phyloP scores from a whole-genome alignment of 2,797 vertebrate species.

The Enteromius fasciolatus region DNA sequence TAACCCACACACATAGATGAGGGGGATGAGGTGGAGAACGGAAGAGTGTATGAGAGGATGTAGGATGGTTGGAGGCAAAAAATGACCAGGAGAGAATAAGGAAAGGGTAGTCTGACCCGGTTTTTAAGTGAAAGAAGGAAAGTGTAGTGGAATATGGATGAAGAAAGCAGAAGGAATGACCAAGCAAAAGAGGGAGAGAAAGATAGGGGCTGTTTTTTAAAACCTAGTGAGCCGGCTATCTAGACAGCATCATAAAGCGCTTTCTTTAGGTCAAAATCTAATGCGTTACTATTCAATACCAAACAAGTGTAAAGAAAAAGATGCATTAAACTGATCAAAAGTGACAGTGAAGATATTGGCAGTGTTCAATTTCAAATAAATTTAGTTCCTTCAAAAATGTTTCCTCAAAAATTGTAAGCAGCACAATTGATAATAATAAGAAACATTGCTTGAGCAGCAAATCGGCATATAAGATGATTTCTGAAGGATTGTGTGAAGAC shows the following conservation, averaged over 20 bases:
- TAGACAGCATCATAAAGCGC: background rate
- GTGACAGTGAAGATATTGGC: background rate
- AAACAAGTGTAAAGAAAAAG: background rate
- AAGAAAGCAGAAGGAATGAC: background rate
- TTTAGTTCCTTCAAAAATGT: background rate
- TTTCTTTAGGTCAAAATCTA: background rate
- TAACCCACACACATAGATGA: slow-evolving; percentile 62
- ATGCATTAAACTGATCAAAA: background rate
- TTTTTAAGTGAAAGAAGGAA: slow-evolving; percentile 8
- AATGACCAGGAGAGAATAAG: slow-evolving; percentile 4
- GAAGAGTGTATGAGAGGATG: background rate
- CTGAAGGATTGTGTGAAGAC: background rate
- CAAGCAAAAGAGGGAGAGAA: background rate
- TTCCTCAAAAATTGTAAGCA: background rate
- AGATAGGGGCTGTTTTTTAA: background rate
- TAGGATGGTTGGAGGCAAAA: background rate
- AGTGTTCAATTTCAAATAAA: too few relatives aligned
- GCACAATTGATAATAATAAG: background rate
- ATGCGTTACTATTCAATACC: background rate
- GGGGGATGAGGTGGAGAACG: background rate
- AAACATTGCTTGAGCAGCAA: background rate
- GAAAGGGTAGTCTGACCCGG: slow-evolving; percentile 4
- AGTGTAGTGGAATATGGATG: background rate
- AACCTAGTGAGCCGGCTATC: background rate
- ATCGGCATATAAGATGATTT: background rate